Evolutionary conservation across 2,888 invertebrate genomes (phyloP).

Genomic region (Catocala fraxini): DNA sequence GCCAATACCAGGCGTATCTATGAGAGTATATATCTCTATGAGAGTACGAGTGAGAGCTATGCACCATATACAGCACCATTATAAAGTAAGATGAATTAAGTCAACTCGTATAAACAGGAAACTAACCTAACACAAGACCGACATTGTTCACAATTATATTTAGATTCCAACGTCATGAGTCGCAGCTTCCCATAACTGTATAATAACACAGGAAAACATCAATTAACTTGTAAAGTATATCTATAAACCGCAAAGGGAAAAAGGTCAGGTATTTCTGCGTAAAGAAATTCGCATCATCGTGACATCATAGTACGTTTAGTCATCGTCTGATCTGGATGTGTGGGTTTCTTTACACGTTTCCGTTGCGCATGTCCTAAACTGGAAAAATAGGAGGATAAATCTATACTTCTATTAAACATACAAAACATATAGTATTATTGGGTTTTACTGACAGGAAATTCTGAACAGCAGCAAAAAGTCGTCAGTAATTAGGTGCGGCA

Average conservation of each 20-base stretch:
- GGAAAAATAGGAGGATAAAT: neutral
- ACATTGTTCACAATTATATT: neutral
- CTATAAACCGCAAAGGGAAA: conserved; percentile 29
- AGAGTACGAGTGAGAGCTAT: no score
- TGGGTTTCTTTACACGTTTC: conserved; percentile 31
- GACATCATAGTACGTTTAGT: conserved; percentile 1
- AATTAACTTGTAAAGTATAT: conserved; percentile 3
- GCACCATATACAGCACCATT: no score
- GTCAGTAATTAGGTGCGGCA: no score
- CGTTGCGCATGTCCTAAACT: neutral
- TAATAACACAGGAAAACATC: conserved; percentile 9
- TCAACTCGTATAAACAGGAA: neutral
- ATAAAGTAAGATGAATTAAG: no score
- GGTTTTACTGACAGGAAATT: no score
- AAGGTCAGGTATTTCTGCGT: conserved; percentile 12
- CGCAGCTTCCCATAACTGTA: neutral
- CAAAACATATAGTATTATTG: no score
- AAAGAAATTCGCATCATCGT: conserved; percentile 18
- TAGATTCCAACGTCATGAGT: conserved; percentile 6
- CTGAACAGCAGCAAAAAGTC: no score
- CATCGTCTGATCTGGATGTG: neutral
- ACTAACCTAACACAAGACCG: conserved; percentile 2
- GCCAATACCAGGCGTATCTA: no score
- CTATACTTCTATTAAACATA: neutral
- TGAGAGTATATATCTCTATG: no score